Conservation (phyloP, 2,113 vertebrate species). For the Nematolebias whitei region DNA sequence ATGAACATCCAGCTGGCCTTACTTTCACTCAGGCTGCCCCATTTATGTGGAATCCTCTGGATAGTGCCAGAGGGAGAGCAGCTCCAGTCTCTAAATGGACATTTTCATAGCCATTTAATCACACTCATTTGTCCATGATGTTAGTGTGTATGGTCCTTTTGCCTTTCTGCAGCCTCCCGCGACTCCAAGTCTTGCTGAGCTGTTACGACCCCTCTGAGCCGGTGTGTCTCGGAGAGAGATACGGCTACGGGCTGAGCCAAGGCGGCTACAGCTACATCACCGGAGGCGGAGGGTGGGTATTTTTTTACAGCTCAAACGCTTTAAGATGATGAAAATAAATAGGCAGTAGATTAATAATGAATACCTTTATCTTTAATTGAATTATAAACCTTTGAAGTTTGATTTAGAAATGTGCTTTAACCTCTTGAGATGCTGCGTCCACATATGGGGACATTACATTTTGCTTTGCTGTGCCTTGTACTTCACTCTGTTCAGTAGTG, state of each 20-base stretch:
- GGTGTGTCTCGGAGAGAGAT: conserved; percentile 91
- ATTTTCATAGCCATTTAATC: conserved; percentile 8
- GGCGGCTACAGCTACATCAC: conserved; percentile 98
- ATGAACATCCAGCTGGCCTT: conserved; percentile 36
- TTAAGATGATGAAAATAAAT: conserved; percentile 30
- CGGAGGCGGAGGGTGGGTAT: conserved; percentile 96
- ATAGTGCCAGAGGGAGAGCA: conserved; percentile 33
- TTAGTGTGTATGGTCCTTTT: conserved; percentile 43
- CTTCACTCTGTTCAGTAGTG: too few relatives aligned
- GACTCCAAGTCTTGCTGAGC: conserved; percentile 89
- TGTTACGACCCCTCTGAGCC: conserved; percentile 88
- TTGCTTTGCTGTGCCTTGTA: too few relatives aligned
- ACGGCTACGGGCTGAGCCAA: conserved; percentile 91
- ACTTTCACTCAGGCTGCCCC: conserved; percentile 36
- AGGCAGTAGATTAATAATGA: conserved; percentile 31
- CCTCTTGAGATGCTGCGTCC: too few relatives aligned
- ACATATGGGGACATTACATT: too few relatives aligned
- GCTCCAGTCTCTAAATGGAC: conserved; percentile 31
- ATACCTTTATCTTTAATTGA: conserved; percentile 58
- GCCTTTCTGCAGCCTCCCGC: conserved; percentile 81
- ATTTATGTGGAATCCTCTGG: conserved; percentile 37
- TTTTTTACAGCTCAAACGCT: conserved; percentile 20
- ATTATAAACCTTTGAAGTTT: conserved; percentile 47
- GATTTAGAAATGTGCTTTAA: conserved; percentile 21
- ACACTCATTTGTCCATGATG: conserved; percentile 10